Base-by-base conservation (phyloP, 2,888 invertebrate species). In the Tiliacea citrago region DNA sequence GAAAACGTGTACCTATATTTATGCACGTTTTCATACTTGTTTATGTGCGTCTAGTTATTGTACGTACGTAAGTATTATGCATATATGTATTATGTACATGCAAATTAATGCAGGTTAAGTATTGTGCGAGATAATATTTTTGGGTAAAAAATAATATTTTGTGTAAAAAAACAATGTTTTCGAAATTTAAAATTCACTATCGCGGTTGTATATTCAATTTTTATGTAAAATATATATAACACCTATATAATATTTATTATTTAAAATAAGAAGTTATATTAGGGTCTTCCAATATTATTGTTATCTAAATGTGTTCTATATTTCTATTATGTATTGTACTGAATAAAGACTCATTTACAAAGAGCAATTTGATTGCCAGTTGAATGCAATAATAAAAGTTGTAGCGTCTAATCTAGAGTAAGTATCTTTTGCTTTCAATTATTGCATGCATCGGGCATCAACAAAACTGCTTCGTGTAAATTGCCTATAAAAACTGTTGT, bases 201-300 rank as follows among this genome's bases (percentile, higher is more conserved):
- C 77, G 72, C 65, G 86, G 84, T 79, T 82, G 84, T 83, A 79
- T 73, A n/a, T 70, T 57, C 51, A 57, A 39, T 47, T 21, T 29
- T 8, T 58, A 29, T 57, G 55, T 70, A 58, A 61, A 24, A 47
- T 70, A 21, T 29, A 6, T 55, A 29, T 10, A 21, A 2, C 10
- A 29, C 29, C 29, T 29, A 42, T 42, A 1, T 51, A 58, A 1
- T 51, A 58, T 45, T 1, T 63, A 13, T 29, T 75, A 12, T 49
- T n/a, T 9, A 13, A 29, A 53, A 0, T 51, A 29, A 18, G 58
- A 42, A 6, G 12, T 58, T n/a, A 18, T 29, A 6, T 18, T 29
- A 29, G 16, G 0, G 18, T 60, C 73, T 62, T 73, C 51, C 16
- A 53, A 29, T 55, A 10, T 49, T 29, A 29, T 18, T 29, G 42